These are phyloP conservation scores for Cichladusa arquata DNA, from an alignment of 2,113 vertebrate genomes.

Conservation along the genomic window DNA sequence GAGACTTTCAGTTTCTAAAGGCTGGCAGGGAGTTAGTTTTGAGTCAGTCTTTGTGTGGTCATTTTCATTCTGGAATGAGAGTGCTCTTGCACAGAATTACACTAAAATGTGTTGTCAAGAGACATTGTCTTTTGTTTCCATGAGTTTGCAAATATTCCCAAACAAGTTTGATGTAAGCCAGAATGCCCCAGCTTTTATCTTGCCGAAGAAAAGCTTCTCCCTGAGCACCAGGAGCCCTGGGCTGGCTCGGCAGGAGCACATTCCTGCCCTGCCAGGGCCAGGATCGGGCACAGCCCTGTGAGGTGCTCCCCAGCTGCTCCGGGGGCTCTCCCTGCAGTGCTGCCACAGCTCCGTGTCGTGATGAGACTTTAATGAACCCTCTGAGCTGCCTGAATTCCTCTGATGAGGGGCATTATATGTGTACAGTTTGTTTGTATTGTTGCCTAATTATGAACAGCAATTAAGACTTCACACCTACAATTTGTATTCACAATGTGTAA, in stretches of 20 bases:
- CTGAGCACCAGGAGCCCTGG: neutral
- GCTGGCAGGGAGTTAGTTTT: slow-evolving; percentile 10
- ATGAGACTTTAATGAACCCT: neutral
- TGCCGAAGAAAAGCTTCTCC: neutral
- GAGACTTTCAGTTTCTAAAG: slow-evolving; percentile 48
- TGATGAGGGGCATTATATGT: neutral
- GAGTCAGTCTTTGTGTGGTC: slow-evolving; percentile 60
- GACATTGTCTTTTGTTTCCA: slow-evolving; percentile 59
- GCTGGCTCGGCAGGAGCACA: neutral
- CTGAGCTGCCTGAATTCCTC: neutral
- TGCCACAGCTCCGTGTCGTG: neutral
- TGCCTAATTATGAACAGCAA: neutral
- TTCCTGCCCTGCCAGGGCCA: neutral
- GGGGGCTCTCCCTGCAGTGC: neutral
- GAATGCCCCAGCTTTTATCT: neutral
- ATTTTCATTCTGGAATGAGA: slow-evolving; percentile 37
- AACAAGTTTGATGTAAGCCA: slow-evolving; percentile 49
- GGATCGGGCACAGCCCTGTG: neutral
- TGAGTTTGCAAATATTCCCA: slow-evolving; percentile 44
- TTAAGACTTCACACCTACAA: slow-evolving; percentile 9
- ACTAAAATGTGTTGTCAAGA: slow-evolving; percentile 37
- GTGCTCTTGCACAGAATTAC: slow-evolving; percentile 24
- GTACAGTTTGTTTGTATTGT: neutral
- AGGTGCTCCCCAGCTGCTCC: neutral
- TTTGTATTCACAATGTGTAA: neutral